Evolutionary conservation across 1,140 invertebrate genomes (phyloP), one percentile per base, ranked within the genome.

Genomic region (Drosophila carrolli): DNA sequence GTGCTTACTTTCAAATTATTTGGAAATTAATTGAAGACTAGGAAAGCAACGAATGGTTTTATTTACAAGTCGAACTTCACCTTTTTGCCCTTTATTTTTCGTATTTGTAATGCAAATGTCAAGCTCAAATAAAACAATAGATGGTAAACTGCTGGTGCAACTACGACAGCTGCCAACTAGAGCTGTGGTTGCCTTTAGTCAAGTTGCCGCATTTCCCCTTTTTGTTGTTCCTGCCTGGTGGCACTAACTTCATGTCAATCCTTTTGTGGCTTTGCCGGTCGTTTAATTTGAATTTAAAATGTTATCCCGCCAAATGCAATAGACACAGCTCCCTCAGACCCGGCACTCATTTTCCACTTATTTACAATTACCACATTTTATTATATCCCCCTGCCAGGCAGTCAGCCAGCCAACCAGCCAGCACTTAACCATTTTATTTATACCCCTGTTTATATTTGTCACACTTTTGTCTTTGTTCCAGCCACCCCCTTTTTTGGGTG

Each of bases 331-430:
- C 16, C 53, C 13, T 1, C 43, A 40, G 16, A 40, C 29, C 13
- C 35, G 50, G 60, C 80, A 80, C 68, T 88, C 84, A 84, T 90
- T 90, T 89, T 89, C 81, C 84, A 89, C 85, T 89, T 89, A 89
- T 89, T 90, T 89, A 89, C 84, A 89, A 89, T 89, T 89, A 89
- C 84, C 85, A 89, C 84, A 89, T 89, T 89, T 89, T 89, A 89
- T 84, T 89, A 79, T 77, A 47, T 80, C 44, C 75, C 57, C 41
- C 32, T 29, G 2, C 27, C 19, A 29, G 7, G 13, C 43, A 19
- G 23, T 27, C 70, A 63, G 61, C 55, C 53, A 41, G 7, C 53
- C 29, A 6, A 9, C 13, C 14, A 35, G 8, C 27, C 41, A 55
- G 44, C 84, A 82, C 76, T 86, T 54, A 63, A 70, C 83, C 72